A percentile compares a stretch with the other conserved stretches of the same genome.
These are phyloP conservation scores for Antheraea pernyi DNA, from an alignment of 1,140 invertebrate species.

Conservation along the genomic window DNA sequence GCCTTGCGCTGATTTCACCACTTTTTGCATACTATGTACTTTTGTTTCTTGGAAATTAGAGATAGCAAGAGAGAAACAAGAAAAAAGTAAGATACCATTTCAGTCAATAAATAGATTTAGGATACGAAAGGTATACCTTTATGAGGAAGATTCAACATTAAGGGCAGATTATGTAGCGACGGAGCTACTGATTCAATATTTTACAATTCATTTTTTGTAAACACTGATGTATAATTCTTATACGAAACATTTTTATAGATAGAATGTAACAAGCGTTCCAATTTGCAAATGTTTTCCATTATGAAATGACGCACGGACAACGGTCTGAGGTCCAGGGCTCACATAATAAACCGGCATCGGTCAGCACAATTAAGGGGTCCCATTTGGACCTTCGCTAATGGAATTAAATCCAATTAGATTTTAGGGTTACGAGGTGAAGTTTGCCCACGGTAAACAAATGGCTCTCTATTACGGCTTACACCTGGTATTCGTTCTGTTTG, in stretches of 20 bases:
- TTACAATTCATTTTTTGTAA: no score
- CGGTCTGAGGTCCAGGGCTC: constrained; percentile 25
- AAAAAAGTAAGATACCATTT: no score
- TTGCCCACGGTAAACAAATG: constrained; percentile 72
- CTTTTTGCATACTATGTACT: no score
- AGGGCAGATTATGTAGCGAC: no score
- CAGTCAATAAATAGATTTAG: no score
- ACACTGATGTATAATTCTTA: background rate
- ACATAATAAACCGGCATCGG: constrained; percentile 63
- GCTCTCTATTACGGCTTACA: constrained; percentile 58
- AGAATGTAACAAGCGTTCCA: constrained; percentile 16
- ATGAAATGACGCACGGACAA: constrained; percentile 34
- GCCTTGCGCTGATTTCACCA: no score
- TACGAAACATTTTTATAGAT: background rate
- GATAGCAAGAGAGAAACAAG: no score
- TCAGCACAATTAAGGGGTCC: constrained; percentile 73
- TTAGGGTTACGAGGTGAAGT: constrained; percentile 75
- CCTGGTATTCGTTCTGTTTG: constrained; percentile 57
- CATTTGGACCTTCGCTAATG: constrained; percentile 73
- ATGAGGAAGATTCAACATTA: no score
- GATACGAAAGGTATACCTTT: no score
- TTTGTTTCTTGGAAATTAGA: no score
- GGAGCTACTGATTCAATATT: no score
- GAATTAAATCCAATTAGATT: constrained; percentile 78
- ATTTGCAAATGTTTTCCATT: constrained; percentile 51